Evolutionary conservation across 2,797 vertebrate genomes (phyloP), one percentile per base, ranked within the genome.

Genomic region (Coregonus sp.): DNA sequence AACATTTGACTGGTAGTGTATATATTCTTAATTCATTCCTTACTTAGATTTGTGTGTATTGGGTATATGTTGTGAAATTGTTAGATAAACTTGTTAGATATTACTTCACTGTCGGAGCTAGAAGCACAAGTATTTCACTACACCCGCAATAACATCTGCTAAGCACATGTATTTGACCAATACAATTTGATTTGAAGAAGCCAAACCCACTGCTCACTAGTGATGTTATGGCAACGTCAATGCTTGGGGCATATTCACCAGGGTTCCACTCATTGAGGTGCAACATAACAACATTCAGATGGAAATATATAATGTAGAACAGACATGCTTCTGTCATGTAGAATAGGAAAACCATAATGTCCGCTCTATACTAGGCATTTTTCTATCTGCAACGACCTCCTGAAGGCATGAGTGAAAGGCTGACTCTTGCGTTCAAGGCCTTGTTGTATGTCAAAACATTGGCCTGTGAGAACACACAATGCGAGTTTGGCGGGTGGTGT

Each of bases 151-250:
- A 25, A 25, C 25, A 25, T 25, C 25, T 25, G 25, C 25, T 25
- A 25, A 25, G 25, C 25, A 25, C 25, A 25, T 25, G 25, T 25
- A 25, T 25, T 25, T 25, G 25, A 25, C 25, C 25, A 25, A 25
- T 25, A 25, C 25, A 25, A 25, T 25, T 25, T 25, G 25, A 25
- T 25, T 25, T 25, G 25, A 56, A 1, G 63, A 4, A 5, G 6
- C 66, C 88, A 81, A 82, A 72, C 89, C 85, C 25, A 56, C 5
- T 5, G 15, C 15, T 40, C 0, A 0, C 4, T 31, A 0, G 56
- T 86, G 85, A 90, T 79, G 85, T 86, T 86, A 83, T 25, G 2
- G 66, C 73, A 6, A 71, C 67, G 61, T 74, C 72, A 72, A 7
- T 54, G 79, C 75, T 63, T 40, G n/a, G 74, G 80, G 84, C 63